A percentile compares a stretch with the other conserved stretches of the same genome.
Conservation (phyloP, 2,888 invertebrate genomes). For the Hypercompe scribonia region DNA sequence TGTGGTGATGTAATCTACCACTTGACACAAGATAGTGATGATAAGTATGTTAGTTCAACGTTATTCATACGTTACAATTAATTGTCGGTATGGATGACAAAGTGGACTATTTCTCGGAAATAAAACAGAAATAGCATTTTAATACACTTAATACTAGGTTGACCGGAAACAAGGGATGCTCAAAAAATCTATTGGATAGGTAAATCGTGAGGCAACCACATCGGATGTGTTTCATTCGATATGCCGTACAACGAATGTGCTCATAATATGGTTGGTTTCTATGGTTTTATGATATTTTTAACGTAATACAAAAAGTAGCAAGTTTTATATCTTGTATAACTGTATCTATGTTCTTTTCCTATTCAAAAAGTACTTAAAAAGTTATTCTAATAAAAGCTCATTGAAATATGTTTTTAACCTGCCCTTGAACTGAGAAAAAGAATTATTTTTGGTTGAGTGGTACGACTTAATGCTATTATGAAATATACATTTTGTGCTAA, state of each 20-base stretch:
- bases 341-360: too few species aligned
- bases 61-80: not conserved
- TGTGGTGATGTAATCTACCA: conserved; percentile 21
- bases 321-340: too few species aligned
- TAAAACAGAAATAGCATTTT: not conserved
- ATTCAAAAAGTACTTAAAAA: too few species aligned
- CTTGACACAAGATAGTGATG: conserved; percentile 4
- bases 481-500: too few species aligned
- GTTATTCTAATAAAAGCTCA: too few species aligned
- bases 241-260: too few species aligned
- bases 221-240: not conserved
- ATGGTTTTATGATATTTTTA: not conserved
- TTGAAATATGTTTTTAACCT: not conserved
- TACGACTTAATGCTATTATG: too few species aligned
- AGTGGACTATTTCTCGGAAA: not conserved
- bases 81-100: not conserved
- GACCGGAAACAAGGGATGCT: not conserved
- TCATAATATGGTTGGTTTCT: not conserved
- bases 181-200: not conserved
- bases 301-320: too few species aligned
- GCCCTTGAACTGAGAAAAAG: not conserved
- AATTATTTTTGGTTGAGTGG: not conserved
- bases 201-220: not conserved
- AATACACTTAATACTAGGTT: not conserved
- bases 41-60: not conserved